Evolutionary conservation across 2,113 vertebrate genomes (phyloP).

Genomic region (Bubo bubo): DNA sequence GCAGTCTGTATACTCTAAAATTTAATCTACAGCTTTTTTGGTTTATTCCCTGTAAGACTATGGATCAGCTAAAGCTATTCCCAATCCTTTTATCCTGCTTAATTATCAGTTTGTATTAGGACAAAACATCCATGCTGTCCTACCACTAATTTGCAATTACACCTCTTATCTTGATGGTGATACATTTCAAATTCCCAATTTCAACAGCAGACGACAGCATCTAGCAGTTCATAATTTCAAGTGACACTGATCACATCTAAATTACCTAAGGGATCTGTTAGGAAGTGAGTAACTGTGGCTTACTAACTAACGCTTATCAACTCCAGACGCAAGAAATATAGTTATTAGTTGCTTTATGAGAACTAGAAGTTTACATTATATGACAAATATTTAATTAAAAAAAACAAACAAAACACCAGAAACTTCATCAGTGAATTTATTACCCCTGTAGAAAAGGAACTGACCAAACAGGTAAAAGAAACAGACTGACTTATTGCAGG

Average conservation of each 20-base stretch:
- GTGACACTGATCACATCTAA: not conserved
- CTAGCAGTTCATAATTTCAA: not conserved
- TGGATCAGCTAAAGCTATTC: constrained; percentile 30
- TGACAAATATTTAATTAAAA: not conserved
- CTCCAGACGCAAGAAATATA: not conserved
- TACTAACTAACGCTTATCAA: not conserved
- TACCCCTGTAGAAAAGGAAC: not conserved
- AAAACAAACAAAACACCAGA: not conserved
- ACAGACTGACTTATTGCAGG: not conserved
- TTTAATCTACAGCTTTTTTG: not conserved
- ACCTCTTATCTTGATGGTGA: constrained; percentile 17
- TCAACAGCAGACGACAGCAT: not conserved
- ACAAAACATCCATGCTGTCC: constrained; percentile 3
- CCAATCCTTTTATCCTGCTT: constrained; percentile 38
- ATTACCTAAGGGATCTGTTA: not conserved
- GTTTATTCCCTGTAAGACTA: constrained; percentile 26
- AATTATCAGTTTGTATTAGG: constrained; percentile 48
- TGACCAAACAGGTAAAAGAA: not conserved
- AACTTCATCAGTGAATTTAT: not conserved
- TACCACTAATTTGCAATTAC: constrained; percentile 23
- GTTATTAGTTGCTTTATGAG: not conserved
- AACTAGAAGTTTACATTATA: not conserved
- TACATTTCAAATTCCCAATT: constrained; percentile 10
- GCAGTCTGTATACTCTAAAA: not conserved
- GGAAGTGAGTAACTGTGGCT: not conserved